phyloP scores from a whole-genome alignment of 2,888 invertebrate species.

The Chromoteleia sp. region DNA sequence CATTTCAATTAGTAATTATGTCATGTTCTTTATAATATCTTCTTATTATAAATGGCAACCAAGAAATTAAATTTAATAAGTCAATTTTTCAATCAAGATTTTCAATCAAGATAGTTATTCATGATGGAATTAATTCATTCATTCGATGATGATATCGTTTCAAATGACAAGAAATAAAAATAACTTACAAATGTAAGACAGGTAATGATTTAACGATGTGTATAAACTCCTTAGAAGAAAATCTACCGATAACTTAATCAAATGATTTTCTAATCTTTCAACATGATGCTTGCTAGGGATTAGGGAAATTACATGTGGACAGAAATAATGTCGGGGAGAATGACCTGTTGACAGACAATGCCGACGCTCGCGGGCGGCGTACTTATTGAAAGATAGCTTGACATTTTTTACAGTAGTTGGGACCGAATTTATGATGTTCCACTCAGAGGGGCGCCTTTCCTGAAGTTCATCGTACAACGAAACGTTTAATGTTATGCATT shows the following conservation, averaged over 20 bases:
- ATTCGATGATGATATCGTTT: slow-evolving; percentile 5
- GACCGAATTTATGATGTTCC: slow-evolving; percentile 34
- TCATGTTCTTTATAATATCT: too few relatives aligned
- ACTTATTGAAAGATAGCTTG: slow-evolving; percentile 41
- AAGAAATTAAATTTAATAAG: too few relatives aligned
- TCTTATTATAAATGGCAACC: background rate
- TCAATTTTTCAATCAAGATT: background rate
- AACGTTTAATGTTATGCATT: slow-evolving; percentile 50
- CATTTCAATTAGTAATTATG: too few relatives aligned
- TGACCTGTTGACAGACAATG: slow-evolving; percentile 57
- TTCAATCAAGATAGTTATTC: slow-evolving; percentile 11
- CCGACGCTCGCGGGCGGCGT: slow-evolving; percentile 41
- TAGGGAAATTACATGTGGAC: slow-evolving; percentile 53
- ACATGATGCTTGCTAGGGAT: slow-evolving; percentile 54
- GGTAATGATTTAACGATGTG: slow-evolving; percentile 50
- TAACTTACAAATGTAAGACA: slow-evolving; percentile 31
- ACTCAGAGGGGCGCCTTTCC: slow-evolving; percentile 45
- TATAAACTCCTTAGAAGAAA: slow-evolving; percentile 28
- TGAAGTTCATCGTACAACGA: slow-evolving; percentile 26
- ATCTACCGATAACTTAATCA: slow-evolving; percentile 49
- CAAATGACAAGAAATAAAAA: slow-evolving; percentile 31
- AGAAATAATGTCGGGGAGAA: slow-evolving; percentile 52
- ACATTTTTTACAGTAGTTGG: slow-evolving; percentile 33
- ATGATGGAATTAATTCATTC: slow-evolving; percentile 25
- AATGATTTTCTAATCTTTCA: slow-evolving; percentile 56